Conservation (phyloP, 2,113 vertebrate species). For the Tachysurus vachellii region DNA sequence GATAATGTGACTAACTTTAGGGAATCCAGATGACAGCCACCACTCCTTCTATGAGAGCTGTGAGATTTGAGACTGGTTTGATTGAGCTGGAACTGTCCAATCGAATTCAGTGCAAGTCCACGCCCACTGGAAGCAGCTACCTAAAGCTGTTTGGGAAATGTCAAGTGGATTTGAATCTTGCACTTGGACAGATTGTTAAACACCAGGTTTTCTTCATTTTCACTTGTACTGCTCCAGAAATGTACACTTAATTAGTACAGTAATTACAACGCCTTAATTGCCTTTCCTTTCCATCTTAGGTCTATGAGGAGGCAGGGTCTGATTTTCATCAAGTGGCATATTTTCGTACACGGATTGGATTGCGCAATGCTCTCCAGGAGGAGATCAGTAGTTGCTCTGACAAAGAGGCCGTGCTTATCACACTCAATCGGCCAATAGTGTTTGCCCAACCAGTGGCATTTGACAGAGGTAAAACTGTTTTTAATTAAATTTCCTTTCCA, state of each 20-base stretch:
- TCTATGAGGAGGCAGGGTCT: slow-evolving; percentile 97
- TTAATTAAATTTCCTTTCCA: background rate
- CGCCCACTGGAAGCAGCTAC: slow-evolving; percentile 93
- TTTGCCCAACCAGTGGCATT: slow-evolving; percentile 98
- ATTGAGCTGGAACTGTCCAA: slow-evolving; percentile 97
- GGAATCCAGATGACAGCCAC: slow-evolving; percentile 98
- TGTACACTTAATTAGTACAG: background rate
- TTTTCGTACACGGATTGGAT: slow-evolving; percentile 94
- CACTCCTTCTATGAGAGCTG: slow-evolving; percentile 96
- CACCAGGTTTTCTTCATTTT: slow-evolving; percentile 81
- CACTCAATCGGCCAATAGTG: slow-evolving; percentile 93
- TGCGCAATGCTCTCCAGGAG: slow-evolving; percentile 93
- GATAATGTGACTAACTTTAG: slow-evolving; percentile 62
- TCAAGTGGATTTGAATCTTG: slow-evolving; percentile 95
- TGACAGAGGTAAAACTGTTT: slow-evolving; percentile 82
- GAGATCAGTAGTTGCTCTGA: slow-evolving; percentile 95
- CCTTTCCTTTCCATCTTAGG: slow-evolving; percentile 67
- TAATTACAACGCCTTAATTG: background rate
- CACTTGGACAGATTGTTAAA: slow-evolving; percentile 95
- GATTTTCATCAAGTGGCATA: slow-evolving; percentile 99
- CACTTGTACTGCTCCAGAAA: background rate
- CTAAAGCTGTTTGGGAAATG: slow-evolving; percentile 98
- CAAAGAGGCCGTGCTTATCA: slow-evolving; percentile 96
- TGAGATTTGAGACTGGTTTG: slow-evolving; percentile 95
- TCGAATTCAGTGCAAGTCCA: slow-evolving; percentile 92